phyloP scores from a whole-genome alignment of 1,140 invertebrate species.

The Polypedilum pembai region DNA sequence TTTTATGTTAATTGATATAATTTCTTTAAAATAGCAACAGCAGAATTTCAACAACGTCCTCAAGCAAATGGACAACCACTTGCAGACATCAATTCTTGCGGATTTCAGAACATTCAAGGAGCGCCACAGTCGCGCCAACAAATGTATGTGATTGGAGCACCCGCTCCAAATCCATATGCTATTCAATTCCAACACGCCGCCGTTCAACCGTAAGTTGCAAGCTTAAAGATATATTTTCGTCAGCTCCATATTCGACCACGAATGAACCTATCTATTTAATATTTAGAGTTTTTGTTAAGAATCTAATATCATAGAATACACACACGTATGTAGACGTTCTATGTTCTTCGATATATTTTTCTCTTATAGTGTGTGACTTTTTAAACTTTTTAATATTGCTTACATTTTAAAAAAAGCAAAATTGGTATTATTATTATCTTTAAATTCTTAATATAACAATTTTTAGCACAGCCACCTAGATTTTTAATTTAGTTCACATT shows the following conservation, averaged over 20 bases:
- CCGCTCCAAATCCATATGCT: neutral
- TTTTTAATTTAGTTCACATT: no score
- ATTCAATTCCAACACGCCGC: conserved; percentile 1
- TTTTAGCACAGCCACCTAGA: no score
- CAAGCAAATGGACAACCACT: neutral
- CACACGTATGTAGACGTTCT: no score
- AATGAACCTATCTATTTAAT: neutral
- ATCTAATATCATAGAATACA: no score
- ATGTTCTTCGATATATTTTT: no score
- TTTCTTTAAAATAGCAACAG: neutral
- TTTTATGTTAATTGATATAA: neutral
- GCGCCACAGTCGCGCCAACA: neutral
- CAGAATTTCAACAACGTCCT: conserved; percentile 1
- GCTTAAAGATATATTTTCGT: neutral
- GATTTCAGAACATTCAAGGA: conserved; percentile 27
- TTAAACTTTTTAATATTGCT: no score
- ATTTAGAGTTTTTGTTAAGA: no score
- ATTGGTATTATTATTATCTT: no score
- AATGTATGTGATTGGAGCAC: conserved; percentile 15
- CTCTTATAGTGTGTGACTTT: no score
- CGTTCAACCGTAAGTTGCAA: conserved; percentile 18
- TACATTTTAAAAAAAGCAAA: no score
- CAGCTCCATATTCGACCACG: neutral
- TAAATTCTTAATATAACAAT: no score
- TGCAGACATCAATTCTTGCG: conserved; percentile 25